phyloP scores from a whole-genome alignment of 1,140 invertebrate species.

The Paracyclopina nana region DNA sequence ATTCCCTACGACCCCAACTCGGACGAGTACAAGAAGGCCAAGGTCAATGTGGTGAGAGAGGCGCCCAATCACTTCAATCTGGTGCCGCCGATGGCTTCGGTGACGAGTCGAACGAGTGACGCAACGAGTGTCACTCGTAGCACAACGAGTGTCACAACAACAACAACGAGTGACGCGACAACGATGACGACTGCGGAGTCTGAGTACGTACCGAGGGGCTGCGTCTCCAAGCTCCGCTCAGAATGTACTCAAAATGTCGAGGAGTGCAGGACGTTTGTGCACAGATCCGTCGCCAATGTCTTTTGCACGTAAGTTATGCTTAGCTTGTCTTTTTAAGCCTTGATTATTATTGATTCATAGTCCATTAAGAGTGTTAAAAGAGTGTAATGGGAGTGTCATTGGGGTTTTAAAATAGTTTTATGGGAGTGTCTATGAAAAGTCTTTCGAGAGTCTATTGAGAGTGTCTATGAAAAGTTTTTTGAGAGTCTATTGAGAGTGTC shows the following conservation, averaged over 20 bases:
- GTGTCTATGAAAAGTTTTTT: too few relatives aligned
- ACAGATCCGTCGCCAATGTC: slow-evolving; percentile 1
- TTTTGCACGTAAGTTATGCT: too few relatives aligned
- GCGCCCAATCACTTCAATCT: background rate
- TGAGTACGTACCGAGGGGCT: background rate
- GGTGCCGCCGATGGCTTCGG: background rate
- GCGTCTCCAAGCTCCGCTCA: slow-evolving; percentile 1
- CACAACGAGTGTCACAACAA: background rate
- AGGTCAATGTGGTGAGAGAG: background rate
- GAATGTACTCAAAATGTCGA: slow-evolving; percentile 6
- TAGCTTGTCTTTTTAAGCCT: too few relatives aligned
- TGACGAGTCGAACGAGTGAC: background rate
- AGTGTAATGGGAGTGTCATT: too few relatives aligned
- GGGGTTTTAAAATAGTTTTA: too few relatives aligned
- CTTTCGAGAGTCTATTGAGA: too few relatives aligned
- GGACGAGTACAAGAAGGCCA: background rate
- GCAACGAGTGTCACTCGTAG: background rate
- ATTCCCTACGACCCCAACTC: slow-evolving; percentile 9
- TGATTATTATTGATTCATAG: too few relatives aligned
- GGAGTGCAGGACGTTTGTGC: slow-evolving; percentile 10
- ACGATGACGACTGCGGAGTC: background rate
- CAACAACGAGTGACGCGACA: background rate
- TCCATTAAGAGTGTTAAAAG: too few relatives aligned
- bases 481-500: too few relatives aligned
- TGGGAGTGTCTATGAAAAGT: too few relatives aligned